These are phyloP conservation scores for Drosophila pseudotakahashii DNA, from an alignment of 2,888 invertebrate genomes.

Conservation along the genomic window DNA sequence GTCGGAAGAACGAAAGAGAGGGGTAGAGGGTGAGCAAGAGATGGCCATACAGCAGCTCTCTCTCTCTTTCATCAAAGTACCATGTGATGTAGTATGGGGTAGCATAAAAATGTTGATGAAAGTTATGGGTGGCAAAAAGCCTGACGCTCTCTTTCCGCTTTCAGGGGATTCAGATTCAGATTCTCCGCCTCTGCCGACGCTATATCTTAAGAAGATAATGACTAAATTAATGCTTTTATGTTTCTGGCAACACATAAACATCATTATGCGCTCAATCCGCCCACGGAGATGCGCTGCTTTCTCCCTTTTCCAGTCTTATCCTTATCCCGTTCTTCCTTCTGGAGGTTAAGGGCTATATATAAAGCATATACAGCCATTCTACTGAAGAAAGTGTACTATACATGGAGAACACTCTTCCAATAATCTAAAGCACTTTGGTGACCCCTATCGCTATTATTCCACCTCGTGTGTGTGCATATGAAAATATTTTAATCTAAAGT, in stretches of 20 bases:
- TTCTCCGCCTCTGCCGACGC: constrained; percentile 28
- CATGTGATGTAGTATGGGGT: neutral
- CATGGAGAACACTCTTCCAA: neutral
- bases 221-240: constrained; percentile 85
- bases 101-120: constrained; percentile 49
- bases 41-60: constrained; percentile 25
- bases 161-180: constrained; percentile 8
- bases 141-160: constrained; percentile 8
- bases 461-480: constrained; percentile 44
- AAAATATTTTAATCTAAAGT: constrained; percentile 81
- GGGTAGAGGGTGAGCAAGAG: constrained; percentile 32
- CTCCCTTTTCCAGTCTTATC: neutral
- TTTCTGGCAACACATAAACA: constrained; percentile 84
- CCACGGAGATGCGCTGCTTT: constrained; percentile 32
- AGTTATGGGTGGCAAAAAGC: constrained; percentile 2
- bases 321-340: neutral
- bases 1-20: constrained; percentile 6
- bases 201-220: constrained; percentile 84
- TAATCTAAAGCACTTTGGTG: constrained; percentile 16
- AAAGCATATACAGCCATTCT: neutral
- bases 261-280: constrained; percentile 82
- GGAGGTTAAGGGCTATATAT: constrained; percentile 12
- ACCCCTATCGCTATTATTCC: constrained; percentile 22
- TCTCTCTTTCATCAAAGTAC: constrained; percentile 11
- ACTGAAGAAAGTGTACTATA: neutral